Conservation (phyloP, 2,888 invertebrate genomes). For the Apotomis turbidana region DNA sequence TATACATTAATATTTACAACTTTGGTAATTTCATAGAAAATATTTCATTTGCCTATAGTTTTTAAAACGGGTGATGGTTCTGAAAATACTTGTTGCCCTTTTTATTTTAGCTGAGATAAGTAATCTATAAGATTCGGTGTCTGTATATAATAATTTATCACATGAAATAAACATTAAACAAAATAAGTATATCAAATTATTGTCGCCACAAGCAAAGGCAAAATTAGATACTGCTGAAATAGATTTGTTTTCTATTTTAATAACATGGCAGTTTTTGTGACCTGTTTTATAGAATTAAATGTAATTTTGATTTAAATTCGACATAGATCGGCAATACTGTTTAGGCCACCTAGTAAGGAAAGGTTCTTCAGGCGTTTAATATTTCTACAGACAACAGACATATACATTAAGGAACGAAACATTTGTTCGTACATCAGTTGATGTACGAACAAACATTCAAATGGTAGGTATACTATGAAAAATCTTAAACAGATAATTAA, state of each 20-base stretch:
- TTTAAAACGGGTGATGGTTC: constrained; percentile 22
- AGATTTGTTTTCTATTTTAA: constrained; percentile 36
- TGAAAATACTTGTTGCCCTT: constrained; percentile 25
- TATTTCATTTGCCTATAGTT: constrained; percentile 45
- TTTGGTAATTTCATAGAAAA: constrained; percentile 57
- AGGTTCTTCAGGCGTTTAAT: constrained; percentile 13
- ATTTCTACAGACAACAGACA: constrained; percentile 20
- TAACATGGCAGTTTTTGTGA: constrained; percentile 56
- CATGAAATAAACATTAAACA: constrained; percentile 14
- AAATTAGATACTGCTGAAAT: constrained; percentile 23
- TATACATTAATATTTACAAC: constrained; percentile 71
- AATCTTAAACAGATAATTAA: constrained; percentile 51
- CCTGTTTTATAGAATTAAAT: constrained; percentile 41
- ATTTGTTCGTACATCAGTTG: constrained; percentile 33
- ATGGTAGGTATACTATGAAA: constrained; percentile 45
- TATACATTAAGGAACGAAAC: constrained; percentile 4
- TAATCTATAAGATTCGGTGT: neutral
- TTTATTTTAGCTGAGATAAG: neutral
- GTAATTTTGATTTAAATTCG: constrained; percentile 14
- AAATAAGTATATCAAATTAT: constrained; percentile 47
- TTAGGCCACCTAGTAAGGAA: constrained; percentile 30
- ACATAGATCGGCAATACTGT: constrained; percentile 20
- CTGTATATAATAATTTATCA: neutral
- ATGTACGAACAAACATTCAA: constrained; percentile 44
- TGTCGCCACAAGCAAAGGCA: constrained; percentile 48